Conservation (phyloP, 2,888 invertebrate species). For the Cotesia congregata region DNA sequence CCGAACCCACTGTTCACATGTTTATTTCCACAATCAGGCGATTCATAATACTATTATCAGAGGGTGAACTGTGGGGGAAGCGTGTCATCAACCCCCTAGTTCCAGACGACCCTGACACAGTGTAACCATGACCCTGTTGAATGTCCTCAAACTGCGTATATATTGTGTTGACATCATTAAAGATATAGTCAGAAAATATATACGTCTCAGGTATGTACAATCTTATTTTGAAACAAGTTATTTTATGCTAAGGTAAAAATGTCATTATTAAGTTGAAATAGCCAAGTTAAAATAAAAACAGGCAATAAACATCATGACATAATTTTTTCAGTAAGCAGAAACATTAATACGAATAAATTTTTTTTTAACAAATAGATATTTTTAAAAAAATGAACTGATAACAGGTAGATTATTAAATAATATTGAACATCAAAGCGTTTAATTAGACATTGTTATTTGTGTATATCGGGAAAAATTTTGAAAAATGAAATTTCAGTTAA, state of each 20-base stretch:
- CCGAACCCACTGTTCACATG: conserved; percentile 52
- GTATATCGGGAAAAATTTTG: no score
- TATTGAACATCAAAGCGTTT: no score
- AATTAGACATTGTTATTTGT: no score
- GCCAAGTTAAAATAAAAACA: not conserved
- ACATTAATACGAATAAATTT: no score
- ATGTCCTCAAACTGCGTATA: conserved; percentile 25
- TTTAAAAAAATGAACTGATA: no score
- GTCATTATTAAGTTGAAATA: not conserved
- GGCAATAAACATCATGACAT: no score
- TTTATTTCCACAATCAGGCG: conserved; percentile 67
- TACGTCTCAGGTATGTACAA: not conserved
- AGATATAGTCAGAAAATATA: not conserved
- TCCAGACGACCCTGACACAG: conserved; percentile 60
- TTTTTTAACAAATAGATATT: no score
- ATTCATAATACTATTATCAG: conserved; percentile 68
- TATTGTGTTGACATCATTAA: not conserved
- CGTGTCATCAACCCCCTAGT: conserved; percentile 34
- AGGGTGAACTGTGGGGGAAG: conserved; percentile 55
- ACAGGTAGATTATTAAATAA: no score
- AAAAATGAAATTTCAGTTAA: no score
- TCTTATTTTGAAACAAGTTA: no score
- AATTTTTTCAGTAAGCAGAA: no score
- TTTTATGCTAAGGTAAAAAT: not conserved
- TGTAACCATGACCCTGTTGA: conserved; percentile 62